These are phyloP conservation scores for Leucosticte australis DNA, from an alignment of 2,113 vertebrate genomes.

Conservation along the genomic window DNA sequence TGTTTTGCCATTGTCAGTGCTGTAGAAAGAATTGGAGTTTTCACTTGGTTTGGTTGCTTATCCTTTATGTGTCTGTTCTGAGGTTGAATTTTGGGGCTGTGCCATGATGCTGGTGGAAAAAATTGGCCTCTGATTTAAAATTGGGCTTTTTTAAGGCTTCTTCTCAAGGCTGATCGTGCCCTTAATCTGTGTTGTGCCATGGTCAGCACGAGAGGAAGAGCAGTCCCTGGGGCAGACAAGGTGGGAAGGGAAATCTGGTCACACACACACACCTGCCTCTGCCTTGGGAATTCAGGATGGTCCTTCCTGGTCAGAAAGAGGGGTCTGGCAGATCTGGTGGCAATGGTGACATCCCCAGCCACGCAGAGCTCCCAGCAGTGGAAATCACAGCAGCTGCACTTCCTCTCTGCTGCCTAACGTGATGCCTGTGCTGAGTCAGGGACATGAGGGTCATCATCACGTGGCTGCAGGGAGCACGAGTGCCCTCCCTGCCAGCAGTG, in stretches of 20 bases:
- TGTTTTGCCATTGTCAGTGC: neutral
- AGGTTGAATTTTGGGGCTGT: neutral
- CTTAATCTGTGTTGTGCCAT: neutral
- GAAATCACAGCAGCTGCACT: neutral
- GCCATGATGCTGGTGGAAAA: neutral
- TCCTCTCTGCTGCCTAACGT: neutral
- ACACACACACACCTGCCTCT: fast-evolving
- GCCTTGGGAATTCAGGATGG: neutral
- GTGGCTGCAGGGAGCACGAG: neutral
- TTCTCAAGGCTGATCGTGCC: fast-evolving
- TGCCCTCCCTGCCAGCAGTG: neutral
- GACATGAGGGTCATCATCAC: neutral
- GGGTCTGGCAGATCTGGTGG: neutral
- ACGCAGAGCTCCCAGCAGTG: fast-evolving
- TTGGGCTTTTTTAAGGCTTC: neutral
- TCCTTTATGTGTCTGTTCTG: fast-evolving
- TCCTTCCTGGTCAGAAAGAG: neutral
- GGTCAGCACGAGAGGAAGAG: fast-evolving
- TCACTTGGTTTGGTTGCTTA: neutral
- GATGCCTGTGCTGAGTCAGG: neutral
- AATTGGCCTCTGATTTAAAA: neutral
- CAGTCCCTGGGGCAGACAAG: neutral
- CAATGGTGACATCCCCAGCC: neutral
- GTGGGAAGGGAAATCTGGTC: neutral
- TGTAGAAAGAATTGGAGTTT: neutral